Conservation (phyloP, 2,888 invertebrate genomes). For the Brachyptera risi region DNA sequence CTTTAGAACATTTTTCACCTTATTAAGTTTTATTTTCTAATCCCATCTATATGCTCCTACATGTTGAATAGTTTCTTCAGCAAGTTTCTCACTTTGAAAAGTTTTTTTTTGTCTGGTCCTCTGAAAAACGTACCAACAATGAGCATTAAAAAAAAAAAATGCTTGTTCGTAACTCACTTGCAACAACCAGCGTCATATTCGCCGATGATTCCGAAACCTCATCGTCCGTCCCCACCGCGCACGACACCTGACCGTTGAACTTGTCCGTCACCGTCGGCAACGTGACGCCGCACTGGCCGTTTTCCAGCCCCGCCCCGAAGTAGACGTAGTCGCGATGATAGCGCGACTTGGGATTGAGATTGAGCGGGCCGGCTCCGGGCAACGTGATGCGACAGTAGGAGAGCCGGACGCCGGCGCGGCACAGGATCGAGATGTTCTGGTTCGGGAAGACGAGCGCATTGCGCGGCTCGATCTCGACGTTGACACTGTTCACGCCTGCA, state of each 20-base stretch:
- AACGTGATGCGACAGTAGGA: constrained; percentile 56
- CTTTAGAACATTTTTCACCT: no score
- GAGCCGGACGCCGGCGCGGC: constrained; percentile 54
- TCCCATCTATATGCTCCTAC: no score
- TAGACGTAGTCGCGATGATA: not conserved
- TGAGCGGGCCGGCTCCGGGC: constrained; percentile 35
- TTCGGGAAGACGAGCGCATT: constrained; percentile 55
- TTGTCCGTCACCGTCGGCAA: constrained; percentile 59
- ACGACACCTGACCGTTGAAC: constrained; percentile 67
- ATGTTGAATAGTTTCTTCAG: no score
- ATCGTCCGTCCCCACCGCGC: constrained; percentile 57
- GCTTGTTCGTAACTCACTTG: no score
- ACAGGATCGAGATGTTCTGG: constrained; percentile 54
- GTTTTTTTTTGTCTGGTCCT: no score
- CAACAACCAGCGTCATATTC: constrained; percentile 61
- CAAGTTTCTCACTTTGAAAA: no score
- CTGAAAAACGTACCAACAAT: no score
- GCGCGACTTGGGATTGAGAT: not conserved
- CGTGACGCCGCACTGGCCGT: constrained; percentile 68
- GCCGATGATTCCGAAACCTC: constrained; percentile 56
- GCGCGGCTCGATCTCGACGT: constrained; percentile 52
- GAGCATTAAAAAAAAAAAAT: no score
- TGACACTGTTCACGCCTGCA: constrained; percentile 37
- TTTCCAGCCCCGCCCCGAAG: constrained; percentile 42
- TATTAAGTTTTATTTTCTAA: no score